These are phyloP conservation scores for Stratiomys singularior DNA, from an alignment of 2,888 invertebrate species.

Conservation along the genomic window DNA sequence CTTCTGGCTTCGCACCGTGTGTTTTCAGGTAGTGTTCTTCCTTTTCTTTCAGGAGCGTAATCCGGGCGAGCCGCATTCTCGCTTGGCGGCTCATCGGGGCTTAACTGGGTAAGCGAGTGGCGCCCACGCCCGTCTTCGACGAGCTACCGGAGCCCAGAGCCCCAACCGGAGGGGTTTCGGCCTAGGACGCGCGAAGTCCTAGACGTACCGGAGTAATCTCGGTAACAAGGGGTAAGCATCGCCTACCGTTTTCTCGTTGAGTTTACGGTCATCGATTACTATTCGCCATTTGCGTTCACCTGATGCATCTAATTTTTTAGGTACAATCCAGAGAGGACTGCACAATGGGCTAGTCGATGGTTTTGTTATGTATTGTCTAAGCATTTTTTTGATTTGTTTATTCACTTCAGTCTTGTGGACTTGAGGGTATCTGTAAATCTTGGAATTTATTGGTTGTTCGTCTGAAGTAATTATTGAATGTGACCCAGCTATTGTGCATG, in stretches of 20 bases:
- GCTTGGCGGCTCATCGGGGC: too few species aligned
- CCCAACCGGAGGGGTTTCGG: too few species aligned
- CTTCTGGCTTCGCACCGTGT: too few species aligned
- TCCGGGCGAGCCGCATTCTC: too few species aligned
- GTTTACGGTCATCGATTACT: constrained; percentile 59
- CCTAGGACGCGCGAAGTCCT: too few species aligned
- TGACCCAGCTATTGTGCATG: constrained; percentile 9
- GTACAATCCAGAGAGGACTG: constrained; percentile 54
- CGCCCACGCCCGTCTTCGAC: too few species aligned
- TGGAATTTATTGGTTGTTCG: constrained; percentile 33
- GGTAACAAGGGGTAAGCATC: too few species aligned
- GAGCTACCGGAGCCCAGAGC: too few species aligned
- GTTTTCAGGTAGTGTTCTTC: too few species aligned
- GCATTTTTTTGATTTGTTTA: constrained; percentile 56
- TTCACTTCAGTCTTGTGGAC: constrained; percentile 47
- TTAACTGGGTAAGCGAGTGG: too few species aligned
- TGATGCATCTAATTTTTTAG: constrained; percentile 57
- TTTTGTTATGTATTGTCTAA: constrained; percentile 56
- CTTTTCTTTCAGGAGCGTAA: too few species aligned
- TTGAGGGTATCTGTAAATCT: constrained; percentile 47
- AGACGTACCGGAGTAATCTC: too few species aligned
- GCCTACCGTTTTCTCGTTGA: constrained; percentile 60
- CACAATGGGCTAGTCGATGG: constrained; percentile 54
- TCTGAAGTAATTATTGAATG: constrained; percentile 9
- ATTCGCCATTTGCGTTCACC: constrained; percentile 57